phyloP scores from a whole-genome alignment of 2,113 vertebrate genomes.

The Phaethornis superciliosus region DNA sequence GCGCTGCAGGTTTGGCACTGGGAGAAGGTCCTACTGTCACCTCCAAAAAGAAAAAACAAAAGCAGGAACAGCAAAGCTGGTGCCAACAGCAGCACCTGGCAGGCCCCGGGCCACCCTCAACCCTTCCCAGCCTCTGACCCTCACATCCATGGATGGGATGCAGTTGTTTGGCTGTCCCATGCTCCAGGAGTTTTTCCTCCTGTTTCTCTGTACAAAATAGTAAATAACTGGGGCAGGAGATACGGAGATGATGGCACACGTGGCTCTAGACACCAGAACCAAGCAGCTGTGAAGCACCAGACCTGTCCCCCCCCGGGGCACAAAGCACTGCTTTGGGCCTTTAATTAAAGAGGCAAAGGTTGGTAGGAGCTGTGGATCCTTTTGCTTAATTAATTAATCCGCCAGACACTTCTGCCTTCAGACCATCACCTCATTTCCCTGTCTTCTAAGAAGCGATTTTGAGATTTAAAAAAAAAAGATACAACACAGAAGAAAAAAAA shows the following conservation, averaged over 20 bases:
- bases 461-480: neutral
- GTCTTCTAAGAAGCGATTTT: neutral
- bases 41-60: neutral
- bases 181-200: neutral
- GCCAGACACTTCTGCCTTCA: neutral
- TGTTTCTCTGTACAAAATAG: neutral
- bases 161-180: neutral
- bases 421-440: neutral
- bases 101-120: rapidly evolving
- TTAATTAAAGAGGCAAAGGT: rapidly evolving
- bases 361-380: neutral
- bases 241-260: rapidly evolving
- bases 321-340: rapidly evolving
- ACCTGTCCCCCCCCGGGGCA: neutral
- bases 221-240: neutral
- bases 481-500: rapidly evolving
- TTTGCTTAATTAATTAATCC: neutral
- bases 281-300: neutral
- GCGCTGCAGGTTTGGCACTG: neutral
- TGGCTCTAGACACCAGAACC: neutral
- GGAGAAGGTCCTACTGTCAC: neutral
- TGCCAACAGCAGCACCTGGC: neutral
- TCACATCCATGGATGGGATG: rapidly evolving
- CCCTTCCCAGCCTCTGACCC: too few relatives aligned
- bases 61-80: neutral